A percentile compares a stretch with the other conserved stretches of the same genome.
phyloP scores from a whole-genome alignment of 2,113 vertebrate species.

The Euleptes europaea region DNA sequence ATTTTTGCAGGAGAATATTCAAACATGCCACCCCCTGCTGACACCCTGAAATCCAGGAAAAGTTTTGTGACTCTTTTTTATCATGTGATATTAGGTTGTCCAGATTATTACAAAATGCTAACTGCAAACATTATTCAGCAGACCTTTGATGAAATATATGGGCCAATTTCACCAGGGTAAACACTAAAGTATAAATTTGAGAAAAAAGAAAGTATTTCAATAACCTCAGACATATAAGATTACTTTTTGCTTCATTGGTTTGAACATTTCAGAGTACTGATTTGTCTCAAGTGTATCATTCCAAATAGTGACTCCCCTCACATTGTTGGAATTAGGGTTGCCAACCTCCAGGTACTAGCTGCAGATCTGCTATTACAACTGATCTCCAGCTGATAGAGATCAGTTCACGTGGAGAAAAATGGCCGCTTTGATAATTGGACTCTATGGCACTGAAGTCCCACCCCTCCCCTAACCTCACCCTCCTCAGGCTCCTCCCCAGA shows the following conservation, averaged over 20 bases:
- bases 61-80: background rate
- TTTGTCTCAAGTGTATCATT: slow-evolving; percentile 19
- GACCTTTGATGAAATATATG: background rate
- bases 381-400: too few relatives aligned
- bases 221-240: background rate
- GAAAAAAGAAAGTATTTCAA: background rate
- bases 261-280: slow-evolving; percentile 11
- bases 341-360: too few relatives aligned
- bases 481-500: too few relatives aligned
- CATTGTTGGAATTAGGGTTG: too few relatives aligned
- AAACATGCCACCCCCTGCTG: background rate
- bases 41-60: background rate
- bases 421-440: too few relatives aligned
- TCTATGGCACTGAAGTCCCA: too few relatives aligned
- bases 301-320: slow-evolving; percentile 36
- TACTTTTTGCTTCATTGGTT: background rate
- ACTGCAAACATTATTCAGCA: background rate
- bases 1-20: background rate
- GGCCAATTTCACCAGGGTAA: background rate
- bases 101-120: background rate
- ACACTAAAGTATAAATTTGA: background rate
- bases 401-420: too few relatives aligned
- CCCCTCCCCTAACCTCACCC: too few relatives aligned
- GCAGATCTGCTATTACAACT: too few relatives aligned
- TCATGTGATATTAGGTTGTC: background rate